phyloP scores from a whole-genome alignment of 2,888 invertebrate genomes.

The Microdon myrmicae region DNA sequence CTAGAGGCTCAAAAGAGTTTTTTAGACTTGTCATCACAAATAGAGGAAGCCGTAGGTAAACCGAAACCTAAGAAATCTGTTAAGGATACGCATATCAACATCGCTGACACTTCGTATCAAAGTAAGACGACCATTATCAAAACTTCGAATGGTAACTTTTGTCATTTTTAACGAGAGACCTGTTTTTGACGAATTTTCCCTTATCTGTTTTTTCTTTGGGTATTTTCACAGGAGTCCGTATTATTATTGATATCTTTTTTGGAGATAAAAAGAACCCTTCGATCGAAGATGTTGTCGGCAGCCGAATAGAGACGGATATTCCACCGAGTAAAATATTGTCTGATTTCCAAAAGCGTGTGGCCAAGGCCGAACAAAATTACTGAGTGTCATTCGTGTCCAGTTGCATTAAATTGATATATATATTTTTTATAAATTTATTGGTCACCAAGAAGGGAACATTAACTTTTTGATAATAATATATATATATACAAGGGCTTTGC shows the following conservation, averaged over 20 bases:
- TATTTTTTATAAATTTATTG: too few species aligned
- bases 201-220: neutral
- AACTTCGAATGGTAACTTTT: constrained; percentile 59
- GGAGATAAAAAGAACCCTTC: constrained; percentile 55
- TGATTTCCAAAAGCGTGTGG: constrained; percentile 60
- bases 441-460: too few species aligned
- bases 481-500: too few species aligned
- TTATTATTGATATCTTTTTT: constrained; percentile 62
- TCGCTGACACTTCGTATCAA: constrained; percentile 57
- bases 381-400: too few species aligned
- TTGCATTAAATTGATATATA: too few species aligned
- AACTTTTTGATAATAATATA: too few species aligned
- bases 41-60: constrained; percentile 18
- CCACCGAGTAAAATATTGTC: constrained; percentile 62
- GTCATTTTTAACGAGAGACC: neutral
- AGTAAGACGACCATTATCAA: constrained; percentile 64
- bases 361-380: constrained; percentile 17
- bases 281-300: constrained; percentile 59
- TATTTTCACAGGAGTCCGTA: constrained; percentile 63
- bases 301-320: constrained; percentile 64
- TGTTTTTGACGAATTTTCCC: constrained; percentile 5
- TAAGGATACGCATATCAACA: neutral
- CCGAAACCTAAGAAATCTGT: constrained; percentile 19
- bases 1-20: constrained; percentile 36
- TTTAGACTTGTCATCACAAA: constrained; percentile 35